Evolutionary conservation across 1,140 invertebrate species (phyloP), one percentile per base, ranked within the genome.

Genomic region (Brachionus rubens): DNA sequence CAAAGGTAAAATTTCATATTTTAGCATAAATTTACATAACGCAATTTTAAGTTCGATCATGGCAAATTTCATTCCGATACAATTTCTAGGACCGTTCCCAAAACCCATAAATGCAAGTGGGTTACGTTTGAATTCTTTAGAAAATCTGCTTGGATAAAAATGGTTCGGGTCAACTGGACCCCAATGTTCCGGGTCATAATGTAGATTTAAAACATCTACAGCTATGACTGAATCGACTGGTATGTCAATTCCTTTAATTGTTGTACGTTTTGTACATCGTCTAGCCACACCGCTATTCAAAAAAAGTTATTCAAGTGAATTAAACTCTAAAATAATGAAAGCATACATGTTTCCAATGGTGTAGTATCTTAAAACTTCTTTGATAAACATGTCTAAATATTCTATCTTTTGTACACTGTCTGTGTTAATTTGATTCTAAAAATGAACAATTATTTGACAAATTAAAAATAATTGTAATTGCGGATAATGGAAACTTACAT

Each of bases 51-150:
- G 79, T 75, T 83, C 82, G 14, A 83, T 24, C 16, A 82, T 77
- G 24, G 82, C 83, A 54, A 84, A 82, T 56, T 82, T 79, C 77
- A 81, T 80, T 1, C 83, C 84, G 43, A 85, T 80, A 76, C 84
- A 85, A 62, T 80, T 82, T 47, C 83, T 79, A 1, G 83, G 83
- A 7, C 84, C 84, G n/a, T 80, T 81, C 3, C 82, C 82, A 75
- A 85, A 85, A 16, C 83, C 80, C 16, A 84, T 75, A 65, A 78
- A 84, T 3, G 79, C 80, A 43, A 80, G 80, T 0, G 81, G 79
- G 30, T 77, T 67, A 7, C 80, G 78, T 14, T 77, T 77, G 0
- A 52, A 68, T 43, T 79, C 79, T 26, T 81, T n/a, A n/a, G n/a
- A n/a, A n/a, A n/a, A 81, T 82, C 82, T 79, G 56, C 82, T 80